phyloP scores from a whole-genome alignment of 2,888 invertebrate species.

The Tinea trinotella region DNA sequence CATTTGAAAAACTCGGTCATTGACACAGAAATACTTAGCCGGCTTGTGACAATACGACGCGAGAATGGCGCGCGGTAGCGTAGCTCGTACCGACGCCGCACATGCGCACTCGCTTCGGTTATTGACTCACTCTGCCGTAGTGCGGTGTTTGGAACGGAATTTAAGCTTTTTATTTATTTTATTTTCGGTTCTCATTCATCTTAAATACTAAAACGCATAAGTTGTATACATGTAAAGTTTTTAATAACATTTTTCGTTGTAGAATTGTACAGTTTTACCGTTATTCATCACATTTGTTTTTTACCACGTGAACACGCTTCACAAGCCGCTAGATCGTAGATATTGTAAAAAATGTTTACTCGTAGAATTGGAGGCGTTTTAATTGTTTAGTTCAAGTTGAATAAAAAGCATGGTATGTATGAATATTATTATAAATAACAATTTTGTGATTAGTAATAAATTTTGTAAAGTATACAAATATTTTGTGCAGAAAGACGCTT shows the following conservation, averaged over 20 bases:
- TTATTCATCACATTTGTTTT: neutral
- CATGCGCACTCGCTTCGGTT: constrained; percentile 1
- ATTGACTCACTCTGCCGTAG: neutral
- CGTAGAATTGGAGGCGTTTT: too few species aligned
- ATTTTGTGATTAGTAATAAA: too few species aligned
- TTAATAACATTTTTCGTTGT: neutral
- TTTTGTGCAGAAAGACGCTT: too few species aligned
- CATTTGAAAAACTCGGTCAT: neutral
- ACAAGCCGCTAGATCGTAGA: neutral
- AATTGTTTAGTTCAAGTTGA: too few species aligned
- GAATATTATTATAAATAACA: too few species aligned
- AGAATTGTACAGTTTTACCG: neutral
- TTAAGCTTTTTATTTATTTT: neutral
- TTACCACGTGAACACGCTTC: neutral
- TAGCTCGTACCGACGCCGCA: constrained; percentile 8
- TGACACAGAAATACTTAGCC: neutral
- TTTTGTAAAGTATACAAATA: too few species aligned
- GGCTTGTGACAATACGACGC: neutral
- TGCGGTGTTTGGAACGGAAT: neutral
- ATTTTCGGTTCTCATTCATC: neutral
- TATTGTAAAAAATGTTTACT: neutral
- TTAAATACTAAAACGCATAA: neutral
- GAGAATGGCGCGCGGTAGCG: neutral
- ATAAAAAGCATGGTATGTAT: too few species aligned
- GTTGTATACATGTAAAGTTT: neutral